Base-by-base conservation (phyloP, 2,888 invertebrate genomes). In the Boloria selene region DNA sequence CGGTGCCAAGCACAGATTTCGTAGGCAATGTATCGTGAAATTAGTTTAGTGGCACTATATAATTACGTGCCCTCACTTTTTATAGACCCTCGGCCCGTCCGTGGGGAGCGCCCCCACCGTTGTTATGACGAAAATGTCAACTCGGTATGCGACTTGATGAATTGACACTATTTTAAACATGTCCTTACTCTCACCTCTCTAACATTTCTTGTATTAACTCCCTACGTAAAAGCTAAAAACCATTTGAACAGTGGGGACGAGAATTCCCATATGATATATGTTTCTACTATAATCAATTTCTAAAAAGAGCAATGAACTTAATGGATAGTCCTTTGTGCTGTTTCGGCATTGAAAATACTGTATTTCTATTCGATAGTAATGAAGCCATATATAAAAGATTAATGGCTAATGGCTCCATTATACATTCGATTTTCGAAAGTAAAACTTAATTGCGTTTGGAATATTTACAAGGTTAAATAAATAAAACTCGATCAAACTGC, bases 21-120 rank as follows among this genome's bases (percentile, higher is more conserved):
- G 88, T 82, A 84, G 89, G 88, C 92, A 90, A 90, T 91, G 90
- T 92, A 91, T 90, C 92, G 91, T 92, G 90, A 92, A 92, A 92
- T 92, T 91, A 92, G 92, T 91, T 92, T 92, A 90, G 88, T 90
- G 88, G 88, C 88, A 91, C 90, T 91, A 91, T 92, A 90, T 92
- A 92, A 92, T 92, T 92, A 92, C 86, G 88, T 82, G 82, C 86
- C 88, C 90, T 84, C 81, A 83, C 82, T 90, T 91, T 91, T 91
- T 91, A 89, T 88, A 79, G 84, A 78, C 86, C 85, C 85, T 79
- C 76, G 75, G 74, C 73, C 75, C 61, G 38, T 4, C 38, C 31
- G 31, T 76, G 77, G 80, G 83, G 82, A 76, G 75, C 77, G 74
- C 73, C 79, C 81, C 83, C 79, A 75, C 70, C 69, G 70, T 75